Evolutionary conservation across 2,797 vertebrate species (phyloP).

Genomic region (Anisognathus igniventris): DNA sequence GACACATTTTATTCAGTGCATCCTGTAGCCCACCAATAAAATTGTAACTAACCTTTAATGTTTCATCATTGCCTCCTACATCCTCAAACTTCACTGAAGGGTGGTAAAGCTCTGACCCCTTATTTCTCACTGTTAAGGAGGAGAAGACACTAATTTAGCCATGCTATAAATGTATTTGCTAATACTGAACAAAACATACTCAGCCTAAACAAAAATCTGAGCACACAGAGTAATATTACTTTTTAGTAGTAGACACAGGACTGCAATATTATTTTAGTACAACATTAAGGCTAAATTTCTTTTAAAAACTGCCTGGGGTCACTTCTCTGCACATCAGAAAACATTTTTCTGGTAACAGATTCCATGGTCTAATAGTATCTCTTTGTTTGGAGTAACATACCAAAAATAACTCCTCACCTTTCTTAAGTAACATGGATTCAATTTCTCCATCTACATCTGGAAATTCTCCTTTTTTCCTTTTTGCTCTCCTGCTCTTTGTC

Average conservation of each 20-base stretch:
- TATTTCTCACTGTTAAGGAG: slow-evolving; percentile 71
- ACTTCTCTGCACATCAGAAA: not conserved
- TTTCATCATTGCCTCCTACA: slow-evolving; percentile 88
- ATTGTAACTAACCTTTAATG: slow-evolving; percentile 79
- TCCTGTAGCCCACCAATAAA: not conserved
- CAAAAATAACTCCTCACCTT: slow-evolving; percentile 70
- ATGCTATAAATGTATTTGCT: not conserved
- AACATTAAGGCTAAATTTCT: not conserved
- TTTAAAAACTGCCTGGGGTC: not conserved
- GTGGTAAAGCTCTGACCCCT: slow-evolving; percentile 76
- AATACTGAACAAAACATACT: not conserved
- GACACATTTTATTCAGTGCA: not conserved
- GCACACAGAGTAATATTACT: not conserved
- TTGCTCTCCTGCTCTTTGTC: slow-evolving; percentile 71
- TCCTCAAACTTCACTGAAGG: slow-evolving; percentile 88
- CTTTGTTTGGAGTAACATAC: not conserved
- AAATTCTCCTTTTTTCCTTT: slow-evolving; percentile 65
- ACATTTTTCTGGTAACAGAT: not conserved
- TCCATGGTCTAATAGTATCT: not conserved
- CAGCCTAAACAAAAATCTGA: not conserved
- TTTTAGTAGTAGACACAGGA: not conserved
- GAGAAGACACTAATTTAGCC: not conserved
- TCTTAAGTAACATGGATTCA: slow-evolving; percentile 63
- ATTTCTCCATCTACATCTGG: slow-evolving; percentile 70
- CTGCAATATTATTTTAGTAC: not conserved